These are phyloP conservation scores for Artemia sinica DNA, from an alignment of 2,888 invertebrate genomes.

Conservation along the genomic window DNA sequence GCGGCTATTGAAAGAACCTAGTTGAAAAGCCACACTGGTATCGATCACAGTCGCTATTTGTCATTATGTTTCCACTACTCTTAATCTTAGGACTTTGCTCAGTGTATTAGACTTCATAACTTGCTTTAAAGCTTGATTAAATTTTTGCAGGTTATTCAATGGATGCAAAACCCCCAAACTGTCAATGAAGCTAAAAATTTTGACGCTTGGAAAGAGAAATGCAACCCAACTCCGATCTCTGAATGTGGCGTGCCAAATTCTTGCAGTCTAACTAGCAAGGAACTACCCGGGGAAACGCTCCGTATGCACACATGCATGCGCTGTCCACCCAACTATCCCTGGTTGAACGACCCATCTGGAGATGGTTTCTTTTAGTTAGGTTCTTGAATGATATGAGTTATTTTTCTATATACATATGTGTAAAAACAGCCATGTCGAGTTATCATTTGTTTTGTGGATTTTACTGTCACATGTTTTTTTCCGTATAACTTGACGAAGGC, in stretches of 20 bases:
- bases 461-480: too few species aligned
- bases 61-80: too few species aligned
- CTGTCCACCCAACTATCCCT: constrained; percentile 85
- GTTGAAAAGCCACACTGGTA: too few species aligned
- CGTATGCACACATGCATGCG: constrained; percentile 80
- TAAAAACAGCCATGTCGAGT: too few species aligned
- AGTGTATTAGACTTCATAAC: too few species aligned
- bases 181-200: constrained; percentile 70
- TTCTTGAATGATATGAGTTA: not conserved
- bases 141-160: constrained; percentile 59
- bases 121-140: not conserved
- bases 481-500: too few species aligned
- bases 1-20: too few species aligned
- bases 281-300: constrained; percentile 82
- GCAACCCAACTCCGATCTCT: constrained; percentile 60
- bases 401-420: not conserved
- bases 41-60: too few species aligned
- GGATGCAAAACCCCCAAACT: constrained; percentile 82
- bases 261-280: constrained; percentile 77
- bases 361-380: constrained; percentile 64
- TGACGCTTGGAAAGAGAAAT: constrained; percentile 87
- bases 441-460: too few species aligned
- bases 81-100: too few species aligned
- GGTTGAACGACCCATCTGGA: constrained; percentile 79
- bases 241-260: constrained; percentile 76